Evolutionary conservation across 2,888 invertebrate species (phyloP).

Genomic region (Apodemia mormo): DNA sequence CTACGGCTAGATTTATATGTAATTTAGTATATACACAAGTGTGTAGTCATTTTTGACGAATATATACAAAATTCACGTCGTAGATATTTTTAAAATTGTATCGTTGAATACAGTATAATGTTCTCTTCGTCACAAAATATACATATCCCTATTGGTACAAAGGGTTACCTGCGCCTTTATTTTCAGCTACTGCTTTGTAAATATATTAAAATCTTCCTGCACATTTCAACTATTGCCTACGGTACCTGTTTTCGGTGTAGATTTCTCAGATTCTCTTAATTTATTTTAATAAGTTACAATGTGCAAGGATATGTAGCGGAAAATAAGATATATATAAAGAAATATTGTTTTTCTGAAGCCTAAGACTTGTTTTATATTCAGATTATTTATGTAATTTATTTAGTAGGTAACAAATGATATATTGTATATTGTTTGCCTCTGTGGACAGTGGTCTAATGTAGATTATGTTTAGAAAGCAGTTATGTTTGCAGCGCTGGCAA

Average conservation of each 20-base stretch:
- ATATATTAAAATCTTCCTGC: constrained; percentile 53
- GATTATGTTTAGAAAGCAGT: constrained; percentile 44
- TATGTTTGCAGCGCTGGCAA: constrained; percentile 42
- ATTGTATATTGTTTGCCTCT: constrained; percentile 48
- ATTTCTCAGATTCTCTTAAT: constrained; percentile 19
- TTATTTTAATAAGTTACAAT: constrained; percentile 21
- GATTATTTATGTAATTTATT: constrained; percentile 81
- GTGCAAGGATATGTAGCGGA: constrained; percentile 39
- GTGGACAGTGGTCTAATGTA: constrained; percentile 46
- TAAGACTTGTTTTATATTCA: constrained; percentile 79
- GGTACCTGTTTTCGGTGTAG: constrained; percentile 18
- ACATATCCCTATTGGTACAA: constrained; percentile 72
- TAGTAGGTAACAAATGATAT: constrained; percentile 66
- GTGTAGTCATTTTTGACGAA: constrained; percentile 37
- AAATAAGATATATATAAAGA: constrained; percentile 21
- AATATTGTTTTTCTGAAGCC: constrained; percentile 59
- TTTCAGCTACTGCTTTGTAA: constrained; percentile 62
- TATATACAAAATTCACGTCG: constrained; percentile 4
- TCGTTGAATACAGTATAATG: constrained; percentile 25
- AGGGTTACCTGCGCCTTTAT: constrained; percentile 61
- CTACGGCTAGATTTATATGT: constrained; percentile 39
- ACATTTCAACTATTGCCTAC: constrained; percentile 34
- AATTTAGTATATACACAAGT: constrained; percentile 43
- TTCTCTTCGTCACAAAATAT: constrained; percentile 36
- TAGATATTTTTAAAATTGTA: constrained; percentile 20